Evolutionary conservation across 2,797 vertebrate species (phyloP), one percentile per base, ranked within the genome.

Genomic region (Semaprochilodus insignis): DNA sequence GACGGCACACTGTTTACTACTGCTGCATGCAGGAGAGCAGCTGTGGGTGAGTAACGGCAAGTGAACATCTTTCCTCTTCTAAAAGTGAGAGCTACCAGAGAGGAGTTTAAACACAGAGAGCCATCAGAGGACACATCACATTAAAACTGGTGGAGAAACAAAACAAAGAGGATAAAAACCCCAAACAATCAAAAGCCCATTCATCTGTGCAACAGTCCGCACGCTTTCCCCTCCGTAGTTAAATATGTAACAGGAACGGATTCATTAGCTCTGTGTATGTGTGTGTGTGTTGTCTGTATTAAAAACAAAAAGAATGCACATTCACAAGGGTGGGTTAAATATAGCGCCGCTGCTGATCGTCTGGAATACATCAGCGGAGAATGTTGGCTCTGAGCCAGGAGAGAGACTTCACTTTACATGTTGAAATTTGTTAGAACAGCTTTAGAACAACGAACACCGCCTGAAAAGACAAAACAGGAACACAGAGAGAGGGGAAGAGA

Each of bases 341-440:
- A 84, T 88, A 89, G 82, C 40, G 44, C 52, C 34, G n/a, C 34
- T 55, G 65, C 51, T n/a, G 55, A 73, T 80, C 71, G 63, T 73
- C 80, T 88, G 84, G 83, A 82, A 88, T 84, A 83, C 82, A 86
- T 85, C 86, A 78, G 40, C 17, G 75, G 59, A 80, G 70, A 87
- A 85, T 65, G 74, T 79, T 52, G 85, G 87, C 85, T 60, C 55
- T 0, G 55, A 0, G 85, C 84, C 88, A 89, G 76, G 25, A 13
- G 17, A 40, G 83, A 62, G 77, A 62, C 81, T 81, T 75, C 84
- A 75, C 75, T 82, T 74, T 80, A 84, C 84, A 87, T 59, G 66
- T 82, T 73, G 40, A 85, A 88, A 88, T 86, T 86, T 89, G 87
- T 86, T 78, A 74, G 69, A 87, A 59, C 57, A 59, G n/a, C 21